These are phyloP conservation scores for Spinibarbus caldwelli DNA, from an alignment of 2,797 vertebrate species.

Conservation along the genomic window DNA sequence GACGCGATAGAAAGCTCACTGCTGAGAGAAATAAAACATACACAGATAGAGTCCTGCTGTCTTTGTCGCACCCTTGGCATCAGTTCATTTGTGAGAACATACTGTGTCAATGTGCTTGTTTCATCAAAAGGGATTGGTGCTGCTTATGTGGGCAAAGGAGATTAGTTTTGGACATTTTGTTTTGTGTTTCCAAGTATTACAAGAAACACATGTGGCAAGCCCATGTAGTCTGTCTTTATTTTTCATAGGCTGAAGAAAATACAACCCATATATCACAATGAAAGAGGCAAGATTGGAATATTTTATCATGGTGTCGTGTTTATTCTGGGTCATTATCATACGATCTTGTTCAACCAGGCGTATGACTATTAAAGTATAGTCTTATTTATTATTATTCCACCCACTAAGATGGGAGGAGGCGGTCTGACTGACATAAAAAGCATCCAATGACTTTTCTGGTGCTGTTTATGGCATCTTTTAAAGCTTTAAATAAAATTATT, in stretches of 20 bases:
- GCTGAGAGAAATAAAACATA: conserved; percentile 36
- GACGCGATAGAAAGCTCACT: neutral
- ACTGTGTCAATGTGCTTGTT: conserved; percentile 46
- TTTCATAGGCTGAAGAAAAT: conserved; percentile 5
- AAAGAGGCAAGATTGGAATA: neutral
- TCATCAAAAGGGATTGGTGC: conserved; percentile 44
- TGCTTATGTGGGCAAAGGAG: conserved; percentile 32
- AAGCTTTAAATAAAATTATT: neutral
- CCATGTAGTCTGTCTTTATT: conserved; percentile 29
- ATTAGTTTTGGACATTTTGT: conserved; percentile 47
- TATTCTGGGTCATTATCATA: neutral
- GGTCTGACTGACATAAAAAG: neutral
- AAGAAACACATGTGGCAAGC: conserved; percentile 20
- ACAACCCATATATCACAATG: neutral
- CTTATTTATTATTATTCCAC: neutral
- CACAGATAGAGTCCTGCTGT: conserved; percentile 1
- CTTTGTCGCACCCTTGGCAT: conserved; percentile 36
- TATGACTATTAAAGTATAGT: too few species aligned
- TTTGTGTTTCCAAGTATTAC: conserved; percentile 37
- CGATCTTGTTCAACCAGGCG: too few species aligned
- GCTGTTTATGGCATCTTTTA: neutral
- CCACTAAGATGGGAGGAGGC: neutral
- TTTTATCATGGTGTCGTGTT: neutral
- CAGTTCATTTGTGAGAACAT: conserved; percentile 1
- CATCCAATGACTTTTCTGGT: neutral